Conservation (phyloP, 2,888 invertebrate genomes). For the Capitulum mitella region DNA sequence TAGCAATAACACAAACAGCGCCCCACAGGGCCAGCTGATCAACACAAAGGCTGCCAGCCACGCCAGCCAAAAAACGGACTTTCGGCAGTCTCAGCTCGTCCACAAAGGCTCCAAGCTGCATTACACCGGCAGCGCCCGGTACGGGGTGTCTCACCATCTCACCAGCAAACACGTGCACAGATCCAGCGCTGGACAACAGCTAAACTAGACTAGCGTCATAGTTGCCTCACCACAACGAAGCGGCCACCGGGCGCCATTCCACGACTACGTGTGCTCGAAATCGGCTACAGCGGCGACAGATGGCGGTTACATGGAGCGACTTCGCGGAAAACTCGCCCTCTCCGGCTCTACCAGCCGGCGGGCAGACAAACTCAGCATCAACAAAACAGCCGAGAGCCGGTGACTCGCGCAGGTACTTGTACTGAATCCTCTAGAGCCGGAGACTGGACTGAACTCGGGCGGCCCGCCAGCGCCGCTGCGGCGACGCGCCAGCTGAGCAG, state of each 20-base stretch:
- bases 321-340: not conserved
- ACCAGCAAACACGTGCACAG: no score
- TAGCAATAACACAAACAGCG: not conserved
- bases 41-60: no score
- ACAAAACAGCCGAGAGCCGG: not conserved
- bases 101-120: no score
- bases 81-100: no score
- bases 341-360: not conserved
- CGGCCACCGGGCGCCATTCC: not conserved
- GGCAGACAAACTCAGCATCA: not conserved
- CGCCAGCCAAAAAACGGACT: no score
- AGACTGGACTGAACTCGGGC: not conserved
- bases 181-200: no score
- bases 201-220: conserved; percentile 16
- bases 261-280: not conserved
- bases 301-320: not conserved
- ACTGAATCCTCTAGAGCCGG: not conserved
- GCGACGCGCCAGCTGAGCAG: no score
- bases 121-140: no score
- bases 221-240: not conserved
- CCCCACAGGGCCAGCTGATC: no score
- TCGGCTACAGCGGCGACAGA: not conserved
- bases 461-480: not conserved
- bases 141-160: no score
- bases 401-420: conserved; percentile 6